Conservation (phyloP, 2,888 invertebrate genomes). For the Cantharis flavilabris region DNA sequence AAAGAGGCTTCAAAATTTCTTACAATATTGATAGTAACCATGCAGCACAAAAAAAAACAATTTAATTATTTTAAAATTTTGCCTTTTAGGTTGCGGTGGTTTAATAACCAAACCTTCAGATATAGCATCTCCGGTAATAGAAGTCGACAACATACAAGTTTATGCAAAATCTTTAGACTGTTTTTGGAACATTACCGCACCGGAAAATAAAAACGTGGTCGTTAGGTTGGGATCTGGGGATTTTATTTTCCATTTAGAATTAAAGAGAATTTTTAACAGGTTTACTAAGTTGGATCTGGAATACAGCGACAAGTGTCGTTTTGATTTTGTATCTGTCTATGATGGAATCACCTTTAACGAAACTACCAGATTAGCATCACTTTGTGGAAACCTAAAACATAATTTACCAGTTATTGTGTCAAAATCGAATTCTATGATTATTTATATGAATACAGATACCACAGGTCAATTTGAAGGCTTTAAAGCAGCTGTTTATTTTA, state of each 20-base stretch:
- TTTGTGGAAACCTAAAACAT: conserved; percentile 70
- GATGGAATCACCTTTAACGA: conserved; percentile 52
- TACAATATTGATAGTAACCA: conserved; percentile 61
- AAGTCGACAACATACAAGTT: conserved; percentile 32
- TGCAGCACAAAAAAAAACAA: too few species aligned
- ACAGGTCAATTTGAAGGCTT: conserved; percentile 61
- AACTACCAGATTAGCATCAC: conserved; percentile 57
- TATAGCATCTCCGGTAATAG: conserved; percentile 57
- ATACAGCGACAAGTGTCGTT: conserved; percentile 56
- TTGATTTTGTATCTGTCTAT: conserved; percentile 68
- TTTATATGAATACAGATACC: conserved; percentile 59
- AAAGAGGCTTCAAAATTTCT: conserved; percentile 64
- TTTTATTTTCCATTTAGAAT: background rate
- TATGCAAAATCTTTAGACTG: conserved; percentile 61
- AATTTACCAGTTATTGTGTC: conserved; percentile 64
- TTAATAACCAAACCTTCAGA: conserved; percentile 63
- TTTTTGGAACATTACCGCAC: conserved; percentile 78
- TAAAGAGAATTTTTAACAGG: conserved; percentile 32
- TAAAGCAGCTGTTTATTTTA: conserved; percentile 65
- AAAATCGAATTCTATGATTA: conserved; percentile 61
- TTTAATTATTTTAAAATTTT: too few species aligned
- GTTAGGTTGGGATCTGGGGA: conserved; percentile 56
- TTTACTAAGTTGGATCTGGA: conserved; percentile 64
- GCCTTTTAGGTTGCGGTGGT: conserved; percentile 72
- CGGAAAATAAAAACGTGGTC: conserved; percentile 64